phyloP scores from a whole-genome alignment of 2,888 invertebrate species.

The Anaspis maculata region DNA sequence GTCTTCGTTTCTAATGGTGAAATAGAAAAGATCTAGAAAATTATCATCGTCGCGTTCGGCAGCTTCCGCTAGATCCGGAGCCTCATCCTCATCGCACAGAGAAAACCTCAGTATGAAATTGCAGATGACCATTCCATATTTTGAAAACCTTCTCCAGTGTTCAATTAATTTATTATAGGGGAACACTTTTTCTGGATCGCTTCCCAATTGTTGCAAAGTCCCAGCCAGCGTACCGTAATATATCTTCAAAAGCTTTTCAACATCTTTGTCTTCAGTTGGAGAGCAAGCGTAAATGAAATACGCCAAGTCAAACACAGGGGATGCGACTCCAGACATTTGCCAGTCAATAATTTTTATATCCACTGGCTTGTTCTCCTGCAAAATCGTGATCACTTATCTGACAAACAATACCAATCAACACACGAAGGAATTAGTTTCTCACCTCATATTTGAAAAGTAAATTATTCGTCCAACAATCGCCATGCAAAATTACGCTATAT shows the following conservation, averaged over 20 bases:
- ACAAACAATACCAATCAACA: not conserved
- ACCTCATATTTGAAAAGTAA: conserved; percentile 13
- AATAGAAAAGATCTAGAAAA: conserved; percentile 1
- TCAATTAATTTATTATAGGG: conserved; percentile 22
- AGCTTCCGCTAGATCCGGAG: conserved; percentile 1
- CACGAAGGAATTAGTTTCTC: too few relatives aligned
- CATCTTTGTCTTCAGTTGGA: conserved; percentile 21
- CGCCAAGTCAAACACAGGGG: conserved; percentile 27
- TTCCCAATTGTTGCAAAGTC: conserved; percentile 21
- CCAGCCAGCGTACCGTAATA: conserved; percentile 28
- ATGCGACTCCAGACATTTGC: conserved; percentile 21
- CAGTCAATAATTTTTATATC: conserved; percentile 21
- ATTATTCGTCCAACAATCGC: conserved; percentile 15
- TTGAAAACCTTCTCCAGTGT: conserved; percentile 28
- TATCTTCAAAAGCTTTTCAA: conserved; percentile 22
- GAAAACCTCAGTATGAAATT: conserved; percentile 2
- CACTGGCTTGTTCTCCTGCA: too few relatives aligned
- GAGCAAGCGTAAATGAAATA: conserved; percentile 28
- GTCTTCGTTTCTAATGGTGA: conserved; percentile 1
- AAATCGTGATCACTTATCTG: not conserved
- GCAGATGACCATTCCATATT: conserved; percentile 2
- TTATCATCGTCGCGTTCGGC: too few relatives aligned
- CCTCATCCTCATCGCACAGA: conserved; percentile 1
- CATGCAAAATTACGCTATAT: conserved; percentile 9
- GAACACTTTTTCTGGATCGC: conserved; percentile 26